These are phyloP conservation scores for Dromococcyx pavoninus DNA, from an alignment of 2,797 vertebrate species.

Conservation along the genomic window DNA sequence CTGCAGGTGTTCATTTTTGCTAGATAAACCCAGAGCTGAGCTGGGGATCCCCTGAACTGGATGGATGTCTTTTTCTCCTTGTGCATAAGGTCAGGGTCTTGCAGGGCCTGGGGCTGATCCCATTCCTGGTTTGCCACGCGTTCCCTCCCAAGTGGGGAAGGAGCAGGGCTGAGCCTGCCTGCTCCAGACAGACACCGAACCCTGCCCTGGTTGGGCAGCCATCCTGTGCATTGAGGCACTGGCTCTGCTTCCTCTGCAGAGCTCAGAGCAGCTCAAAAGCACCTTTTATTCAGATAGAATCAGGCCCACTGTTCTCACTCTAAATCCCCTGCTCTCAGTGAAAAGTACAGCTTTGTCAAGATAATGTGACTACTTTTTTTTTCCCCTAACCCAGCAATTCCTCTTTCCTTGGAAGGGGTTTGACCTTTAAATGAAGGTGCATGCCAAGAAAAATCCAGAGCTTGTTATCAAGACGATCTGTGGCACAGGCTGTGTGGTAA, in stretches of 20 bases:
- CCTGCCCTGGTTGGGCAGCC: not conserved
- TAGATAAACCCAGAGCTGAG: not conserved
- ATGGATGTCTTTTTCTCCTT: not conserved
- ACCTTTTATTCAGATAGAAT: not conserved
- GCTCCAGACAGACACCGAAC: not conserved
- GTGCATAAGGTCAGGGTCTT: fast-evolving
- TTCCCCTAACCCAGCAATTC: not conserved
- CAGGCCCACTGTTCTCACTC: not conserved
- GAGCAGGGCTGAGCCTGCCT: not conserved
- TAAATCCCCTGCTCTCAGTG: not conserved
- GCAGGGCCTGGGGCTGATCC: not conserved
- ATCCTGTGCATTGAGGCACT: fast-evolving
- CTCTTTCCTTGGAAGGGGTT: not conserved
- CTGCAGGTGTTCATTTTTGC: not conserved
- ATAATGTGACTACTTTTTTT: not conserved
- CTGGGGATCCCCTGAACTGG: not conserved
- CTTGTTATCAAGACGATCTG: conserved; percentile 52
- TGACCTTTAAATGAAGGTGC: conserved; percentile 53
- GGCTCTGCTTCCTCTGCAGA: not conserved
- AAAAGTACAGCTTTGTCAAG: not conserved
- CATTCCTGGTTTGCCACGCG: not conserved
- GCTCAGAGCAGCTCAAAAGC: not conserved
- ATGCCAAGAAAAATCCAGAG: not conserved
- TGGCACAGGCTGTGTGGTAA: conserved; percentile 17
- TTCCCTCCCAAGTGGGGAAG: not conserved